Evolutionary conservation across 2,888 invertebrate species (phyloP), one percentile per base, ranked within the genome.

Genomic region (Drosophila merina): DNA sequence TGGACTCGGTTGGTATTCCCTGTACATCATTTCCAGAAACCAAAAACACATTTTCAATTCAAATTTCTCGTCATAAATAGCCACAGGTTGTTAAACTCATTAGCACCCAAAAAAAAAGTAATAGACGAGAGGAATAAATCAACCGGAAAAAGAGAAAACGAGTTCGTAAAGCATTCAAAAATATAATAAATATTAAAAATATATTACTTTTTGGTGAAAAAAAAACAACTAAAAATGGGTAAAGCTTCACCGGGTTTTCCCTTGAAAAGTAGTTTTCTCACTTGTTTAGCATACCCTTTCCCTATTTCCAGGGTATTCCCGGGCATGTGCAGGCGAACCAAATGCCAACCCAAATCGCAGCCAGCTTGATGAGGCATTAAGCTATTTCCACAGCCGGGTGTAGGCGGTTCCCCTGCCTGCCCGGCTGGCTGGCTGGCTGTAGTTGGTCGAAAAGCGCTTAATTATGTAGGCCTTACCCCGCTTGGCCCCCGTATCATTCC

Each of bases 21-120:
- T 44, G 20, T 44, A 25, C 50, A 70, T 60, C 54, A 70, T 60
- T 30, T 26, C 20, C 38, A 20, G 20, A 50, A 49, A 40, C 20
- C 38, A 47, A 49, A 40, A 40, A 9, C 54, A 14, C 71, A 70
- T 52, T 54, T 33, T 40, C 51, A 52, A 62, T 58, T 44, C 50
- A 38, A 69, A 52, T 68, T 48, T 57, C 57, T 58, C 40, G 40
- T 48, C 51, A 52, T 42, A 55, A 72, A 70, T 68, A 54, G 49
- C 59, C 45, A 31, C 62, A 72, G 83, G 83, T 86, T 79, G 80
- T 73, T 86, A 77, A 81, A 81, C 77, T 69, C 77, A 79, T 76
- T 82, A 75, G 70, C 42, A 9, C 48, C 56, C 47, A 40, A 60
- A 75, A 63, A 36, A 60, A 75, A 63, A 51, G 47, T 51, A 67